Evolutionary conservation across 2,888 invertebrate genomes (phyloP), one percentile per base, ranked within the genome.

Genomic region (Orthosia incerta): DNA sequence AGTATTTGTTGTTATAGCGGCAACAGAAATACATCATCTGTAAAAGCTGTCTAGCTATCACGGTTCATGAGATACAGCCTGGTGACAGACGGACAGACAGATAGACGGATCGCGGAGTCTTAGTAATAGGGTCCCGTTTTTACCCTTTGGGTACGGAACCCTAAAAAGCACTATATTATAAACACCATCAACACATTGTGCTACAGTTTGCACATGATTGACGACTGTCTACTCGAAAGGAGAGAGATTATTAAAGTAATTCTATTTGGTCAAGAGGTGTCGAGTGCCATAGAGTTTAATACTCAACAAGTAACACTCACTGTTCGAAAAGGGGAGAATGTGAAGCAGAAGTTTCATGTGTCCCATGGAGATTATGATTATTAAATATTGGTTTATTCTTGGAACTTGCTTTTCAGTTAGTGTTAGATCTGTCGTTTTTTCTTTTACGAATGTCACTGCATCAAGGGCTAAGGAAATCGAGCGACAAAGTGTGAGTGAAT

Each of bases 211-310:
- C 20, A 18, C 20, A 51, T 76, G 80, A 80, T 70, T 77, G 76
- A 80, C 57, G 48, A 73, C 65, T 69, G 48, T 69, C 62, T 67
- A 79, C 79, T 78, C 53, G 59, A 70, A n/a, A 72, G 18, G 80
- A 89, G 88, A 76, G 84, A 77, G 84, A 88, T 88, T 87, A 76
- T 70, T 7, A 66, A 83, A 85, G 84, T 88, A 88, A 89, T 89
- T 88, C 70, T 79, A 86, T 88, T 89, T 87, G 80, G 64, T 86
- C 77, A 79, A 86, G 87, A 81, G 73, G 67, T 70, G 67, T 71
- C 55, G 62, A 84, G 83, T 61, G 63, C 68, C 60, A 57, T 74
- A 74, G 57, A 81, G 61, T 68, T 77, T 74, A n/a, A 71, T 31
- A 66, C 72, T 73, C 51, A 56, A 69, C 50, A 18, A 56, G 75